Evolutionary conservation across 2,113 vertebrate species (phyloP), one percentile per base, ranked within the genome.

Genomic region (Scartelaos histophorus): DNA sequence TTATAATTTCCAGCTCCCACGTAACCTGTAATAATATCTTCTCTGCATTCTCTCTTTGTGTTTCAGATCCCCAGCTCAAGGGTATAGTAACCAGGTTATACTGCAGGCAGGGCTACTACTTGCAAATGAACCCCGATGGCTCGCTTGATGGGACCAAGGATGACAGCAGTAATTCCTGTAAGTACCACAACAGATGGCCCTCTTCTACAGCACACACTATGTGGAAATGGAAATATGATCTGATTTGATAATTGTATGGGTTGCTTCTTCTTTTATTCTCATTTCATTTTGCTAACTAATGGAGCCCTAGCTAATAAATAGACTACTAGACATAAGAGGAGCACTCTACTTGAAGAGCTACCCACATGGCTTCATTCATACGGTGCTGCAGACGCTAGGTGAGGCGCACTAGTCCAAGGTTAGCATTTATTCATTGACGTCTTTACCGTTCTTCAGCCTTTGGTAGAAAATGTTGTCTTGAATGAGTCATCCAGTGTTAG

Each of bases 41-140:
- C 15, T 64, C 34, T 35, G 57, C 13, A 24, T 58, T 22, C 25
- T 70, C 56, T 67, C 25, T 76, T 16, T 69, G 15, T 94, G 84
- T 93, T 95, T 88, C 96, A 99, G 98, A 99, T 97, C 97, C 98
- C 95, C 98, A 99, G 95, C 98, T 99, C 95, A 99, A 99, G 97
- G 98, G 98, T 90, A 99, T 99, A 98, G 98, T 99, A 95, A 99
- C 98, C 95, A 98, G 98, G 96, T 97, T 99, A 96, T 99, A 98
- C 94, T 98, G 98, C 97, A 98, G 98, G 96, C 98, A 99, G 96
- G 98, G 97, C 92, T 99, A 97, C 96, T 99, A 98, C 97, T 98
- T 99, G 97, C 98, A 99, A 94, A 99, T 99, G 97, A 97, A 99
- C 94, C 95, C 97, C 76, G 97, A 99, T 98, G 98, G 98, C 95